Base-by-base conservation (phyloP, 2,888 invertebrate genomes). In the Germaria angustata region DNA sequence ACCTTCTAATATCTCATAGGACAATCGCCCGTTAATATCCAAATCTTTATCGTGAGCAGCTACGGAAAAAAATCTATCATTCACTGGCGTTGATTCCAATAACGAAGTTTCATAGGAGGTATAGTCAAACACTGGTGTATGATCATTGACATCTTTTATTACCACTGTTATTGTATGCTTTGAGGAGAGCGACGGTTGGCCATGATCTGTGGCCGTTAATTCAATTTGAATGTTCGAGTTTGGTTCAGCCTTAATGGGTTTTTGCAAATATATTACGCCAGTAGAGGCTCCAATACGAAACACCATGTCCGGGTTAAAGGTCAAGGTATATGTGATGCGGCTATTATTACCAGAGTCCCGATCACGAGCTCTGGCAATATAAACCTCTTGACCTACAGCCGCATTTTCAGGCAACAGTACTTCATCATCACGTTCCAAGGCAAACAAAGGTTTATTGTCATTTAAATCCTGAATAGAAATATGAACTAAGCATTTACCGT, bases 311-410 rank as follows among this genome's bases (percentile, higher is more conserved):
- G 95, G 94, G 91, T 97, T 97, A 85, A 95, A 94, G 59, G 94
- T 95, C 51, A 99, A 91, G 24, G 94, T 94, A 90, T 98, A 99
- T 63, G 94, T 94, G 55, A 98, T 93, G 51, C 95, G 93, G 87
- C 97, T 95, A 90, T 98, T 98, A n/a, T 95, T 94, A 7, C 97
- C 98, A 0, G 95, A 94, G 90, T 99, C 99, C 65, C 94, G 93
- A 91, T 99, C 98, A 73, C 94, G 93, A 0, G 98, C 98, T 87
- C 95, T 93, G 0, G 97, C 96, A 85, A 97, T 93, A 91, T 96
- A 97, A 36, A 98, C 95, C 91, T 98, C 97, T 91, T 97, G 97
- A 0, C 98, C 98, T 39, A 98, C 96, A 20, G 98, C 98, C 86
- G 96, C 95, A 90, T 98, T 97, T 92, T 98, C 98, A 15, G 94